A percentile compares a stretch with the other conserved stretches of the same genome.
Conservation (phyloP, 2,113 vertebrate genomes). For the Corynorhinus townsendii region DNA sequence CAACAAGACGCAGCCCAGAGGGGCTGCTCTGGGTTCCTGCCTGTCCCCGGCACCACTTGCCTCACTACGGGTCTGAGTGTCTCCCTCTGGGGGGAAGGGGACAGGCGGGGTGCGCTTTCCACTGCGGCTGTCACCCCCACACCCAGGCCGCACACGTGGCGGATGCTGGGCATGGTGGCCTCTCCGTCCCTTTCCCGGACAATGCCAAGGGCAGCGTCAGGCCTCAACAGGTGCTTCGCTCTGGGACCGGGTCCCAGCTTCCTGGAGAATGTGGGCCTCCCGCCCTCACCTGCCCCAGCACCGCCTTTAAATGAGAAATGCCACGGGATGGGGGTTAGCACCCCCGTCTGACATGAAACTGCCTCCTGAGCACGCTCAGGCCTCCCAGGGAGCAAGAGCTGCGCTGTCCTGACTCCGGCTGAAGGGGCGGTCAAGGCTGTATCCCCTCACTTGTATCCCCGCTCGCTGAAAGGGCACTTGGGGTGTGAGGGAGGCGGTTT, state of each 20-base stretch:
- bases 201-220: background rate
- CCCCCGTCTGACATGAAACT: accelerated
- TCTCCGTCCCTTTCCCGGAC: too few relatives aligned
- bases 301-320: accelerated
- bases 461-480: accelerated
- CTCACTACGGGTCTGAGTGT: background rate
- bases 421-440: background rate
- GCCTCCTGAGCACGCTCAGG: background rate
- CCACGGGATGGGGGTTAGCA: accelerated
- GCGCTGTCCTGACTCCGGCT: too few relatives aligned
- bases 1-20: background rate
- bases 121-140: too few relatives aligned
- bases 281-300: background rate
- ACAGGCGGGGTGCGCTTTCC: accelerated
- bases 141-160: accelerated
- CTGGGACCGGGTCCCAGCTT: accelerated
- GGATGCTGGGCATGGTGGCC: background rate
- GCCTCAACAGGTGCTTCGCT: background rate
- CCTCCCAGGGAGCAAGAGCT: accelerated
- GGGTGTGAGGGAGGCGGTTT: background rate
- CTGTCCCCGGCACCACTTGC: accelerated
- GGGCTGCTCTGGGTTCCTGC: background rate
- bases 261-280: background rate
- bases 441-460: background rate
- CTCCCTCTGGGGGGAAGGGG: background rate